Evolutionary conservation across 2,113 vertebrate species (phyloP).

Genomic region (Sclerurus mexicanus): DNA sequence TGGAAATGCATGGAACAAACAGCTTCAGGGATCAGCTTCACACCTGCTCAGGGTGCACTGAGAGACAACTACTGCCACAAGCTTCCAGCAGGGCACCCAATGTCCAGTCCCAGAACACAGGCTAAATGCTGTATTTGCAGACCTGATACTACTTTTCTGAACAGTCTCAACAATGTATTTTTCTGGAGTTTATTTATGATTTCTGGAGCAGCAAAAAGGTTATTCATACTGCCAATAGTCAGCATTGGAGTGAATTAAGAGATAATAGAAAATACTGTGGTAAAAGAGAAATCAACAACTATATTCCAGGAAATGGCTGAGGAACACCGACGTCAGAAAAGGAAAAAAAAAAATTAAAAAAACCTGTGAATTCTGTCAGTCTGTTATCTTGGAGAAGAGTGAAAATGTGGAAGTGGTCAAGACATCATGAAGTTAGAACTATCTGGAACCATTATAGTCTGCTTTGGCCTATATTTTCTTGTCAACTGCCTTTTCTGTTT

Average conservation of each 20-base stretch:
- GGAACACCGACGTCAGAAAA: neutral
- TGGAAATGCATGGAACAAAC: rapidly evolving
- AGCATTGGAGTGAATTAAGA: neutral
- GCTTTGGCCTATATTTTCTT: neutral
- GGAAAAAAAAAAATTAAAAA: neutral
- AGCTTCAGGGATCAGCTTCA: neutral
- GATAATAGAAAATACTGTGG: neutral
- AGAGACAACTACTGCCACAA: neutral
- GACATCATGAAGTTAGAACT: neutral
- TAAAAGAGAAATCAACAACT: neutral
- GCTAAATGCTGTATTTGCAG: neutral
- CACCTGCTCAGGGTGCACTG: neutral
- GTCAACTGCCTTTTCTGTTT: neutral
- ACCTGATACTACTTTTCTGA: neutral
- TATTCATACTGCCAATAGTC: neutral
- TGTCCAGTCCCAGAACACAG: neutral
- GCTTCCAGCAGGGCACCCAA: neutral
- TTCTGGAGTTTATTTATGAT: neutral
- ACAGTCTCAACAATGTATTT: neutral
- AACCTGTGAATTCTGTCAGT: neutral
- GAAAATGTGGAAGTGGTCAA: conserved; percentile 17
- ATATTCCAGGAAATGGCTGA: conserved; percentile 22
- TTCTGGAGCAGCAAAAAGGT: neutral
- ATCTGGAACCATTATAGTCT: neutral
- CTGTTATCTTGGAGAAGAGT: neutral